Conservation (phyloP, 2,888 invertebrate species). For the Aradus depressus region DNA sequence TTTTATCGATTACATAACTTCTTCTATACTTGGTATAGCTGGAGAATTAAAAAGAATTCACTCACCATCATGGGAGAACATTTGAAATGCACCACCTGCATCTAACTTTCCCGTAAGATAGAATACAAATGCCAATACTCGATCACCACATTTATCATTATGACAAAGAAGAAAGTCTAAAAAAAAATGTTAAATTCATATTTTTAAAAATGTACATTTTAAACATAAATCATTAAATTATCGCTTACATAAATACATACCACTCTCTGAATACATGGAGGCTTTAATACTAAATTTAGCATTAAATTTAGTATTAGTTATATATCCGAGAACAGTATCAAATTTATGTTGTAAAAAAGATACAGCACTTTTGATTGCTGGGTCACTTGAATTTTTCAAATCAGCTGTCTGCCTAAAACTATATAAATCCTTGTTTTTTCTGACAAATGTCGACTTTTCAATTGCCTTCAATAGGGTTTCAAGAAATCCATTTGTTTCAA, state of each 20-base stretch:
- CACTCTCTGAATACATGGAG: slow-evolving; percentile 40
- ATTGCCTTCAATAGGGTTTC: slow-evolving; percentile 48
- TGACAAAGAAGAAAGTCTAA: slow-evolving; percentile 84
- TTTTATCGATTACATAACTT: too few species aligned
- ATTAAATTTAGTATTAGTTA: slow-evolving; percentile 34
- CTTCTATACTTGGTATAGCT: too few species aligned
- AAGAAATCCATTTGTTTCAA: slow-evolving; percentile 14
- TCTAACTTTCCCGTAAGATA: slow-evolving; percentile 56
- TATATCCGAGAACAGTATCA: slow-evolving; percentile 49
- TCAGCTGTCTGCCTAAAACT: slow-evolving; percentile 76
- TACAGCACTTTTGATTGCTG: slow-evolving; percentile 50
- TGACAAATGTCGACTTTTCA: slow-evolving; percentile 59
- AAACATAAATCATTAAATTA: too few species aligned
- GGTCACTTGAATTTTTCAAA: slow-evolving; percentile 44
- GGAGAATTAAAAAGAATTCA: neutral
- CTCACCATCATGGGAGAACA: slow-evolving; percentile 53
- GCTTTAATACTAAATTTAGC: slow-evolving; percentile 39
- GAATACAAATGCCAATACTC: slow-evolving; percentile 82
- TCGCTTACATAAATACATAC: too few species aligned
- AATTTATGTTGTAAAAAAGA: slow-evolving; percentile 53
- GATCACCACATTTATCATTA: slow-evolving; percentile 78
- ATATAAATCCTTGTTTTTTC: slow-evolving; percentile 76
- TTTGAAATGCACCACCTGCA: slow-evolving; percentile 79
- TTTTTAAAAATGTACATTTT: too few species aligned
- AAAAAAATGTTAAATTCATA: too few species aligned